Percentiles rank a stretch among this genome's conserved stretches.
Conservation (phyloP, 2,888 invertebrate species). For the Antitype chi region DNA sequence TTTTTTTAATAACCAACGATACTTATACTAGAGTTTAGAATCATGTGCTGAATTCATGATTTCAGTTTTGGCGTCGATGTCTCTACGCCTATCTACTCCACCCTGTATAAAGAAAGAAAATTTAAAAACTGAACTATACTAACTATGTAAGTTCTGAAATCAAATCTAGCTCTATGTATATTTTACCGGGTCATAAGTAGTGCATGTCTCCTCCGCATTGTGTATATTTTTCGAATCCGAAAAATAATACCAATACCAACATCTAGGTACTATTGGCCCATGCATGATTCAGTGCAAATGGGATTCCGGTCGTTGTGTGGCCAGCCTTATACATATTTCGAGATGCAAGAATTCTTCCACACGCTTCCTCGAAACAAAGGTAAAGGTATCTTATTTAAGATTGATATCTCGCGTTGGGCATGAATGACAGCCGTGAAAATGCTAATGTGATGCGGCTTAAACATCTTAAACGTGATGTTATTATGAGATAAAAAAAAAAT, state of each 20-base stretch:
- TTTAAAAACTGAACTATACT: not conserved
- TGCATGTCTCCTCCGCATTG: not conserved
- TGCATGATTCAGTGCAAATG: conserved; percentile 56
- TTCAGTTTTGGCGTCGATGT: too few species aligned
- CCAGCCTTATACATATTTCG: conserved; percentile 58
- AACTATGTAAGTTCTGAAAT: not conserved
- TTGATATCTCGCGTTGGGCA: conserved; percentile 71
- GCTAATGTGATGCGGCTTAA: conserved; percentile 73
- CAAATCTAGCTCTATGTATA: conserved; percentile 22
- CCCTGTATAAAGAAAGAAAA: too few species aligned
- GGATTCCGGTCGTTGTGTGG: conserved; percentile 28
- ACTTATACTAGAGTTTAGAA: too few species aligned
- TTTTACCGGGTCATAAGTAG: not conserved
- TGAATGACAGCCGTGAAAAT: conserved; percentile 83
- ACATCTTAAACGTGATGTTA: conserved; percentile 55
- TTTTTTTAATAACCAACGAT: too few species aligned
- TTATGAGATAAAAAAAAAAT: conserved; percentile 42
- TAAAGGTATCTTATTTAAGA: conserved; percentile 67
- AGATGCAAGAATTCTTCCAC: conserved; percentile 44
- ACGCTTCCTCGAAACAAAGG: conserved; percentile 59
- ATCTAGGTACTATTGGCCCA: conserved; percentile 17
- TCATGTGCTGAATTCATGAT: too few species aligned
- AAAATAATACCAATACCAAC: conserved; percentile 27
- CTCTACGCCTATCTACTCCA: too few species aligned
- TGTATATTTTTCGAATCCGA: conserved; percentile 7